Percentiles rank a stretch among this genome's conserved stretches.
Evolutionary conservation across 2,113 vertebrate genomes (phyloP).

Genomic region (Thunnus thynnus): DNA sequence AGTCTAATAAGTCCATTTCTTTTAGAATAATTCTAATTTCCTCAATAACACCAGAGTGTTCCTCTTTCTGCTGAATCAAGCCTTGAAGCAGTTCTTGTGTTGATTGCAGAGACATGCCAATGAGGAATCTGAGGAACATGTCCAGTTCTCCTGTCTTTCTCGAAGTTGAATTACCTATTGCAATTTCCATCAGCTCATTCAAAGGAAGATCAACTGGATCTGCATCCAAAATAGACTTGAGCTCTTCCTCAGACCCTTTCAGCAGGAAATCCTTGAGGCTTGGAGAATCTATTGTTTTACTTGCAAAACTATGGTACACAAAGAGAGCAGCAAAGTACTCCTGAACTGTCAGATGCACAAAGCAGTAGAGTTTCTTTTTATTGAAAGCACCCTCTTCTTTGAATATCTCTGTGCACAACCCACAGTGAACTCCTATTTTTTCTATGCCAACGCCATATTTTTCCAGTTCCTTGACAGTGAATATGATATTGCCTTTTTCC

Average conservation of each 20-base stretch:
- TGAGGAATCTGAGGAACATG: conserved; percentile 59
- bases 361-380: conserved; percentile 37
- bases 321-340: conserved; percentile 61
- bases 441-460: conserved; percentile 14
- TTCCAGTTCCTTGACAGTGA: background rate
- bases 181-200: conserved; percentile 39
- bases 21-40: background rate
- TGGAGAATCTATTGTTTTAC: conserved; percentile 8
- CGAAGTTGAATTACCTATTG: conserved; percentile 15
- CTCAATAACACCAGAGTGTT: background rate
- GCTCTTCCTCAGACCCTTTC: conserved; percentile 19
- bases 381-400: background rate
- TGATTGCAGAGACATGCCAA: conserved; percentile 46
- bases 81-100: rapidly evolving
- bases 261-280: conserved; percentile 44
- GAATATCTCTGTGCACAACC: conserved; percentile 53
- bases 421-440: conserved; percentile 31
- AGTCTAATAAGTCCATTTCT: rapidly evolving
- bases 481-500: conserved; percentile 24
- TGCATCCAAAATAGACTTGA: conserved; percentile 14
- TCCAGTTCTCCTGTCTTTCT: conserved; percentile 53
- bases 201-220: conserved; percentile 45
- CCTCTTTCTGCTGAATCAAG: conserved; percentile 30
- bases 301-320: conserved; percentile 37
- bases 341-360: conserved; percentile 59